A percentile compares a stretch with the other conserved stretches of the same genome.
Evolutionary conservation across 2,797 vertebrate genomes (phyloP).

Genomic region (Holocentrus rufus): DNA sequence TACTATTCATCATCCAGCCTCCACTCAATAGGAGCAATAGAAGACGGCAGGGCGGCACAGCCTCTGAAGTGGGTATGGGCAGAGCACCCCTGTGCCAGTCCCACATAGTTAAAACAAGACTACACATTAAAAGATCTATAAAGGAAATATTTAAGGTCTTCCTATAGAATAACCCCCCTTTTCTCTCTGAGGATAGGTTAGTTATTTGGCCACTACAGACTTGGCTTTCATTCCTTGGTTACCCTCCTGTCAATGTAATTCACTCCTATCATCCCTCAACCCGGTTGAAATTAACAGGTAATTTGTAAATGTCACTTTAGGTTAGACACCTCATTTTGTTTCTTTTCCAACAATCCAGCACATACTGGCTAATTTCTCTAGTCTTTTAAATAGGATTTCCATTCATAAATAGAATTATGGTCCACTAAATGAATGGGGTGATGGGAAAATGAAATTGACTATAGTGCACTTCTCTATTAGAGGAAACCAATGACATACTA

Average conservation of each 20-base stretch:
- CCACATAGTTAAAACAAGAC: constrained; percentile 44
- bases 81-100: constrained; percentile 22
- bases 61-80: constrained; percentile 73
- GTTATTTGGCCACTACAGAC: constrained; percentile 88
- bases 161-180: constrained; percentile 73
- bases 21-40: constrained; percentile 68
- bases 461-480: constrained; percentile 88
- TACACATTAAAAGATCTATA: constrained; percentile 22
- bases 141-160: constrained; percentile 63
- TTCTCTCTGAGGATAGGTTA: constrained; percentile 79
- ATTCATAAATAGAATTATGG: constrained; percentile 99
- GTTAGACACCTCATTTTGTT: constrained; percentile 99
- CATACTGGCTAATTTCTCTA: constrained; percentile 94
- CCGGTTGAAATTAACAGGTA: constrained; percentile 99
- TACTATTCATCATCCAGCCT: constrained; percentile 85
- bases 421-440: constrained; percentile 98
- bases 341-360: constrained; percentile 93
- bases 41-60: constrained; percentile 65
- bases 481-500: constrained; percentile 95
- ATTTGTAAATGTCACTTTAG: constrained; percentile 99
- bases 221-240: constrained; percentile 90
- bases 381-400: constrained; percentile 98
- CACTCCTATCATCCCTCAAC: constrained; percentile 98
- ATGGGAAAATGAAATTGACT: constrained; percentile 84
- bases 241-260: constrained; percentile 95